Base-by-base conservation (phyloP, 2,797 vertebrate species). In the Sternotherus odoratus region DNA sequence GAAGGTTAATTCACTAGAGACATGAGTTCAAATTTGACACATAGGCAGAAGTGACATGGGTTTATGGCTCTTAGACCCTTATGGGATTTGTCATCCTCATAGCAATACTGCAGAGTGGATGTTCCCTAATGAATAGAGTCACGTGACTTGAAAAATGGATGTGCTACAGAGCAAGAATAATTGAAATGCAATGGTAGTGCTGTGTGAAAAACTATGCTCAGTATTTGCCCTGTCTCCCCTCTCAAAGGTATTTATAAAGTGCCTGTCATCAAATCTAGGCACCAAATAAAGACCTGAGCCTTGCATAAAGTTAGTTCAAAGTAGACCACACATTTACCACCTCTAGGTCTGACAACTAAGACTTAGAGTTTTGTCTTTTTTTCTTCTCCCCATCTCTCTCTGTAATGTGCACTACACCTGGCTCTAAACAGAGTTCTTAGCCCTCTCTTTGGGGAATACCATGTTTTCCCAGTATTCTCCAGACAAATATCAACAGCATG, bases 1-100 rank as follows among this genome's bases (percentile, higher is more conserved):
- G 96, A 96, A 97, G 94, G 84, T 81, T 74, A 72, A 87, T 88
- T 79, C 88, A 6, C 85, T 26, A 77, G 89, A 92, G 95, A 89
- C 50, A 5, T 0, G 48, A 79, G 86, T 87, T 97, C 95, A 94
- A 96, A 87, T 97, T 91, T 96, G 95, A 97, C 95, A 95, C 96
- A 96, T 96, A 93, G 85, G 26, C 94, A 86, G 95, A 97, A 94
- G 91, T 90, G 89, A 95, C 94, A 88, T 1, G 5, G 92, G 83
- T 66, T 91, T 77, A 53, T 0, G 5, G 92, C 54, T 89, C 92
- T 93, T 92, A 87, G 86, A 91, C 91, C 90, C 94, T 33, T 89
- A 26, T 30, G 95, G 95, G 95, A 93, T 79, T 96, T 92, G 84
- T n/a, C 93, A 57, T 85, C 30, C 21, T 36, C 50, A 54, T 50